Conservation (phyloP, 2,797 vertebrate species). For the Pampus argenteus region DNA sequence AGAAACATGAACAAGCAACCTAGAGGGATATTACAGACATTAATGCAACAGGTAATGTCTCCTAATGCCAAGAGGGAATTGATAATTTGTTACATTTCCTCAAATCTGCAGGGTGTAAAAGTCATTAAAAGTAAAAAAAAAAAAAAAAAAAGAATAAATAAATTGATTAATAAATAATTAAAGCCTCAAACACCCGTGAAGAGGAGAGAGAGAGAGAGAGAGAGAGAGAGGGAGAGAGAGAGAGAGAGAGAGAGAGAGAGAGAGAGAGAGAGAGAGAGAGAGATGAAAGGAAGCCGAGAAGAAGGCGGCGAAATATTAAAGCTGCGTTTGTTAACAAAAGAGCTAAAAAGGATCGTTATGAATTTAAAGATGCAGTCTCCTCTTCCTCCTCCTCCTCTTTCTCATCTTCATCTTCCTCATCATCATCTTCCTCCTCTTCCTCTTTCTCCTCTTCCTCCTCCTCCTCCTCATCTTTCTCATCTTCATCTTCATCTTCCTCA, state of each 20-base stretch:
- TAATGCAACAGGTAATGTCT: slow-evolving; percentile 73
- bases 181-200: slow-evolving; percentile 66
- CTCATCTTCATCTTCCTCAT: too few species aligned
- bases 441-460: slow-evolving; percentile 32
- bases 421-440: slow-evolving; percentile 24
- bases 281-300: slow-evolving; percentile 63
- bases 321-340: slow-evolving; percentile 71
- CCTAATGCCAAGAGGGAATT: slow-evolving; percentile 58
- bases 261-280: slow-evolving; percentile 54
- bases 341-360: slow-evolving; percentile 63
- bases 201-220: slow-evolving; percentile 45
- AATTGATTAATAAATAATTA: slow-evolving; percentile 66
- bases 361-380: slow-evolving; percentile 62
- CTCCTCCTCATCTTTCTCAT: too few species aligned
- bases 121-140: slow-evolving; percentile 69
- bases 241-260: slow-evolving; percentile 58
- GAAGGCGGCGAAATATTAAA: slow-evolving; percentile 38
- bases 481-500: too few species aligned
- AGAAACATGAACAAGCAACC: slow-evolving; percentile 54
- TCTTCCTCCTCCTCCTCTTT: slow-evolving; percentile 40
- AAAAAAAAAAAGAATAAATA: slow-evolving; percentile 50
- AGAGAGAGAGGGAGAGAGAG: slow-evolving; percentile 65
- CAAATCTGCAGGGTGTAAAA: slow-evolving; percentile 64
- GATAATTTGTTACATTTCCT: slow-evolving; percentile 57
- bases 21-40: slow-evolving; percentile 67